phyloP scores from a whole-genome alignment of 2,113 vertebrate species.

The Glaucomys volans region DNA sequence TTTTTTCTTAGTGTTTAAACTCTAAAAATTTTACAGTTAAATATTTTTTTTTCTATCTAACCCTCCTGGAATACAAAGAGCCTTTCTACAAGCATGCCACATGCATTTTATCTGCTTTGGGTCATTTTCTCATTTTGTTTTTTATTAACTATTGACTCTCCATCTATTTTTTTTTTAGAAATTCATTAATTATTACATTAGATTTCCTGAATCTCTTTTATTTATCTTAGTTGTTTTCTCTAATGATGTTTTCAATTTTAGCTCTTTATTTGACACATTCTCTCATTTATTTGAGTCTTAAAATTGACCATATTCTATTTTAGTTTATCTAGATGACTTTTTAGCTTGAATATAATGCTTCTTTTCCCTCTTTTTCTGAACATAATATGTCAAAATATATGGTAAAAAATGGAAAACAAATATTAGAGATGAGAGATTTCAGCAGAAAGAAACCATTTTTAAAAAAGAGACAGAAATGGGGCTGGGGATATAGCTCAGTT shows the following conservation, averaged over 20 bases:
- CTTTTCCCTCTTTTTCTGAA: not conserved
- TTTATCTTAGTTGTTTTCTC: not conserved
- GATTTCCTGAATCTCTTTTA: not conserved
- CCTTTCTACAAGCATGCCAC: not conserved
- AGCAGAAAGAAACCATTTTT: not conserved
- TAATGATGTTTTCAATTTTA: not conserved
- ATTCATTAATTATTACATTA: not conserved
- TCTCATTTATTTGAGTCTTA: not conserved
- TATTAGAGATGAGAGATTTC: not conserved
- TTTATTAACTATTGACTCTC: not conserved
- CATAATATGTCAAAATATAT: not conserved
- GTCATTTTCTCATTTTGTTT: constrained; percentile 10
- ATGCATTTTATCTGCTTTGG: not conserved
- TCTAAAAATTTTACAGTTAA: not conserved
- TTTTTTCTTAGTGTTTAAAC: not conserved
- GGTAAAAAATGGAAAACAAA: not conserved
- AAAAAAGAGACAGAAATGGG: no score
- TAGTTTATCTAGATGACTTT: not conserved
- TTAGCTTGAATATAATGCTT: not conserved
- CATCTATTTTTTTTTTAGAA: not conserved
- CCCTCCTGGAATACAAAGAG: not conserved
- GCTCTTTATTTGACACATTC: not conserved
- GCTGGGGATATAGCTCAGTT: no score
- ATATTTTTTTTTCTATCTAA: not conserved
- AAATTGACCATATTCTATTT: not conserved